These are phyloP conservation scores for Dasysyrphus albostriatus DNA, from an alignment of 2,888 invertebrate genomes.

Conservation along the genomic window DNA sequence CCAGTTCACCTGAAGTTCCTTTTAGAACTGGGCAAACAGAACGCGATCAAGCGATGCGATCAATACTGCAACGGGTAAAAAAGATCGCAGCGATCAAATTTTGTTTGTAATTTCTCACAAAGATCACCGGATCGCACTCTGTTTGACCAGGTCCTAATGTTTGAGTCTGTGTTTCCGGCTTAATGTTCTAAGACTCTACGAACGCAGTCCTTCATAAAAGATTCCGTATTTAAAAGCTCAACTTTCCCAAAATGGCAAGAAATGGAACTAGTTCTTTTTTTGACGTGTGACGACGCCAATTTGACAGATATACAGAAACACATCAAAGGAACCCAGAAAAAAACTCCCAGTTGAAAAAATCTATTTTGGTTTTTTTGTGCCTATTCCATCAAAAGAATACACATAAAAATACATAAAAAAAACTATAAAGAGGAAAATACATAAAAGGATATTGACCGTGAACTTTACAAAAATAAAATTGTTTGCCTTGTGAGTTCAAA, in stretches of 20 bases:
- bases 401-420: conserved; percentile 28
- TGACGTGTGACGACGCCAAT: conserved; percentile 67
- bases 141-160: no score
- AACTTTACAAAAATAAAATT: conserved; percentile 25
- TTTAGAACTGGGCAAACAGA: no score
- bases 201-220: not conserved
- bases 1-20: no score
- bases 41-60: no score
- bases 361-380: conserved; percentile 64
- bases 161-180: no score
- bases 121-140: no score
- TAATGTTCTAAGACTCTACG: not conserved
- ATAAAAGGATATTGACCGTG: conserved; percentile 57
- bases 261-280: conserved; percentile 8
- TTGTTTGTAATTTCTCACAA: no score
- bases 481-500: conserved; percentile 55
- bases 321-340: conserved; percentile 9
- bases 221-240: not conserved
- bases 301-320: conserved; percentile 68
- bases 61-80: no score
- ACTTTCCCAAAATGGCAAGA: not conserved
- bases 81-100: no score
- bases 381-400: conserved; percentile 33
- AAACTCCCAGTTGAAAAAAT: conserved; percentile 53
- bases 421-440: conserved; percentile 15